phyloP scores from a whole-genome alignment of 2,797 vertebrate genomes.

The Diplodus sargus region DNA sequence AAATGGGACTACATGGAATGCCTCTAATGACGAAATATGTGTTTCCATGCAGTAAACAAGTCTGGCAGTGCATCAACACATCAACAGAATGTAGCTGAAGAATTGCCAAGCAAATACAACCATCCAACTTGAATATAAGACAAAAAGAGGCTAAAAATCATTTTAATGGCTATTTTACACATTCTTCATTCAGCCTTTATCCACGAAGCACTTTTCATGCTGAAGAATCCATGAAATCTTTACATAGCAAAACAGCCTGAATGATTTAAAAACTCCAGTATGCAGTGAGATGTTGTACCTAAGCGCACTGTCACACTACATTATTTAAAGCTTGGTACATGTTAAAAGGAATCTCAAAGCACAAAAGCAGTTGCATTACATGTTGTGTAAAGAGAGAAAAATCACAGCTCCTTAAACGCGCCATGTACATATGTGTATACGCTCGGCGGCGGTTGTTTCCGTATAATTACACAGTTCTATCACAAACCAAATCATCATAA shows the following conservation, averaged over 20 bases:
- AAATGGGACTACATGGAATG: background rate
- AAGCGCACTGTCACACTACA: background rate
- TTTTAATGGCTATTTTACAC: background rate
- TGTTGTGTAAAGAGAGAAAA: background rate
- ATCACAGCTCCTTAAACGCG: background rate
- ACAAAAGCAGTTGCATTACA: background rate
- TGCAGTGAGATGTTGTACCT: background rate
- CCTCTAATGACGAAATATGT: background rate
- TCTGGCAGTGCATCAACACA: background rate
- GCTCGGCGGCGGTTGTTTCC: background rate
- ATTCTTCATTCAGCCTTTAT: background rate
- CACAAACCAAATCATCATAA: slow-evolving; percentile 5
- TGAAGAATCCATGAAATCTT: background rate
- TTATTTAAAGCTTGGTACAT: slow-evolving; percentile 2
- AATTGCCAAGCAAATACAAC: slow-evolving; percentile 27
- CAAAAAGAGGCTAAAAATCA: background rate
- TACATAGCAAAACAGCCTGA: slow-evolving; percentile 3
- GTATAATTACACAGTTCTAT: slow-evolving; percentile 3
- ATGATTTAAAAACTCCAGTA: slow-evolving; percentile 20
- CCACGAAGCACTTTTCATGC: background rate
- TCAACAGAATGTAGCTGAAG: slow-evolving; percentile 19
- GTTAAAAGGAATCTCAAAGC: background rate
- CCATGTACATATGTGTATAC: background rate
- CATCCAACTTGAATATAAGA: background rate
- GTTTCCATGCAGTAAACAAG: background rate